Percentiles rank a stretch among this genome's conserved stretches.
Evolutionary conservation across 2,888 invertebrate species (phyloP).

Genomic region (Xylocampa areola): DNA sequence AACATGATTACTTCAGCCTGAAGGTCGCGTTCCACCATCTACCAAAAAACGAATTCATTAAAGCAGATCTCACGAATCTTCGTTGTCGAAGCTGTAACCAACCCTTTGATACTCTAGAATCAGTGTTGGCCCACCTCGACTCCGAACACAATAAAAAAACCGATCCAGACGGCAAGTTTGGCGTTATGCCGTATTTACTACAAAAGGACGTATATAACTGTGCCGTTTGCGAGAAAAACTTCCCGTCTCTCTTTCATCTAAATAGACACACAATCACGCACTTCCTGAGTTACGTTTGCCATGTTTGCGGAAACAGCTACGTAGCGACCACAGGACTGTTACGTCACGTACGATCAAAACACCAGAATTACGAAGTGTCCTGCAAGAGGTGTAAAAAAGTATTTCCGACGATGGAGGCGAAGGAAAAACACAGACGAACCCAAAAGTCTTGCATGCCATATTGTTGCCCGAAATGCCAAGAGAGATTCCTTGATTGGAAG

Average conservation of each 20-base stretch:
- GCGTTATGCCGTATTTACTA: conserved; percentile 81
- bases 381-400: conserved; percentile 79
- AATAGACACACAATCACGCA: conserved; percentile 83
- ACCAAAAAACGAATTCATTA: conserved; percentile 81
- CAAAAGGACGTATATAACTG: conserved; percentile 75
- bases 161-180: conserved; percentile 70
- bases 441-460: conserved; percentile 84
- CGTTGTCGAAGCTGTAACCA: conserved; percentile 74
- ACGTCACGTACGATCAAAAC: conserved; percentile 78
- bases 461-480: conserved; percentile 79
- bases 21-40: conserved; percentile 80
- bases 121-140: conserved; percentile 72
- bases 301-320: conserved; percentile 83
- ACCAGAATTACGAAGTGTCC: conserved; percentile 78
- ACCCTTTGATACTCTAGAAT: conserved; percentile 65
- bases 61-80: conserved; percentile 78
- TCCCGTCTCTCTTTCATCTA: conserved; percentile 78
- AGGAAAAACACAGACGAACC: conserved; percentile 76
- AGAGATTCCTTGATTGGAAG: conserved; percentile 80
- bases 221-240: conserved; percentile 77
- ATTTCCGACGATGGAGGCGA: conserved; percentile 83
- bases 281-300: conserved; percentile 81
- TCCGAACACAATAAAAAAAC: conserved; percentile 66
- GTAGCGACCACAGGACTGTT: conserved; percentile 79
- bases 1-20: conserved; percentile 76